Percentiles rank a stretch among this genome's conserved stretches.
phyloP scores from a whole-genome alignment of 2,888 invertebrate species.

The Pilophorus perplexus region DNA sequence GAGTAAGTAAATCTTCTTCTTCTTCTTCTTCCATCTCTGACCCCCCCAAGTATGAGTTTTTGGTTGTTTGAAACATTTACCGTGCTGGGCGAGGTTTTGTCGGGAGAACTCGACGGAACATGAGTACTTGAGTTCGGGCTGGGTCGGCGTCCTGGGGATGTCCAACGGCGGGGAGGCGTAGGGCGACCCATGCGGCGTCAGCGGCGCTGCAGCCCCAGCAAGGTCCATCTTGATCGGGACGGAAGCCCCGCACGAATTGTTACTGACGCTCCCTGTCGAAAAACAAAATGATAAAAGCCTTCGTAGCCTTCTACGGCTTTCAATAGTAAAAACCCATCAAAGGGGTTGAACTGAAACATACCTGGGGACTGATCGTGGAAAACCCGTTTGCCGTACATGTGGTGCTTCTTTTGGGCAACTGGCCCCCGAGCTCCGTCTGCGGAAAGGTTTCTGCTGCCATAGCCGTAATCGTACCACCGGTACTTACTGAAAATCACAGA shows the following conservation, averaged over 20 bases:
- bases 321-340: background rate
- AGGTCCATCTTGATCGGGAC: conserved; percentile 31
- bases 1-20: no score
- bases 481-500: conserved; percentile 62
- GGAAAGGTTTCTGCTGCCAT: conserved; percentile 54
- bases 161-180: conserved; percentile 41
- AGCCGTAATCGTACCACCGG: conserved; percentile 60
- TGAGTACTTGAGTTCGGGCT: conserved; percentile 65
- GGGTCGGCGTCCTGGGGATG: conserved; percentile 32
- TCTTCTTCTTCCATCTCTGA: no score
- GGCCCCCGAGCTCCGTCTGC: conserved; percentile 55
- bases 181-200: conserved; percentile 51
- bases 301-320: background rate
- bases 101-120: conserved; percentile 64
- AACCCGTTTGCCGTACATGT: conserved; percentile 86
- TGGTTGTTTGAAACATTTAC: conserved; percentile 1
- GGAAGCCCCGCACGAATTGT: conserved; percentile 48
- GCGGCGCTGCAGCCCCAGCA: conserved; percentile 52
- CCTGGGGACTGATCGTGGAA: conserved; percentile 62
- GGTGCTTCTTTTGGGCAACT: conserved; percentile 85
- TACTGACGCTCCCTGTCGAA: conserved; percentile 7
- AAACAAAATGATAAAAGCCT: background rate
- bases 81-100: conserved; percentile 47
- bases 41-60: no score
- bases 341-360: no score